These are phyloP conservation scores for Ornithoptera priamus DNA, from an alignment of 2,888 invertebrate species.

Conservation along the genomic window DNA sequence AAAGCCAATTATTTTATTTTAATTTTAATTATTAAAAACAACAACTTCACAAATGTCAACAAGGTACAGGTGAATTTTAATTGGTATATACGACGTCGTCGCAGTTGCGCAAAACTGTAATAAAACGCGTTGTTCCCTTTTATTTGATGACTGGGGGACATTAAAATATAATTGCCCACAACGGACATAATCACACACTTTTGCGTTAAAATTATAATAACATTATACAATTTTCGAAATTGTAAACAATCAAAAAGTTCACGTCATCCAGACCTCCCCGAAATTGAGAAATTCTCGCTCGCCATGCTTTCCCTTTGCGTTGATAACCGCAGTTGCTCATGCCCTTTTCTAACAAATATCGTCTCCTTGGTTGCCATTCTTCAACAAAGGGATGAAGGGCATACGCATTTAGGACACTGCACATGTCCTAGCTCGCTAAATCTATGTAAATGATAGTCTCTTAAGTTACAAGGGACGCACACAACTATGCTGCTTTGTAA, in stretches of 20 bases:
- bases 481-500: too few relatives aligned
- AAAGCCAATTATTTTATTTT: constrained; percentile 24
- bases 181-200: constrained; percentile 6
- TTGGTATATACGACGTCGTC: constrained; percentile 19
- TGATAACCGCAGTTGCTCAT: too few relatives aligned
- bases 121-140: constrained; percentile 24
- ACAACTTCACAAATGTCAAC: constrained; percentile 27
- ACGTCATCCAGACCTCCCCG: too few relatives aligned
- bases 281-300: too few relatives aligned
- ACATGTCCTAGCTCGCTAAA: too few relatives aligned
- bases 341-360: too few relatives aligned
- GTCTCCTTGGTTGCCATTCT: too few relatives aligned
- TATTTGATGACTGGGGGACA: constrained; percentile 24
- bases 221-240: constrained; percentile 17
- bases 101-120: constrained; percentile 20
- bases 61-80: constrained; percentile 25
- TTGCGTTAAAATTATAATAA: constrained; percentile 21
- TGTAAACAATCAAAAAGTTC: neutral
- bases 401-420: too few relatives aligned
- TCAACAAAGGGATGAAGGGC: too few relatives aligned
- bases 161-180: constrained; percentile 15
- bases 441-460: too few relatives aligned
- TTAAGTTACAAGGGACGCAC: too few relatives aligned
- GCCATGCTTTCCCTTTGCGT: too few relatives aligned
- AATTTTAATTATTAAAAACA: constrained; percentile 22